Evolutionary conservation across 1,140 invertebrate genomes (phyloP).

Genomic region (Meloidogyne exigua): DNA sequence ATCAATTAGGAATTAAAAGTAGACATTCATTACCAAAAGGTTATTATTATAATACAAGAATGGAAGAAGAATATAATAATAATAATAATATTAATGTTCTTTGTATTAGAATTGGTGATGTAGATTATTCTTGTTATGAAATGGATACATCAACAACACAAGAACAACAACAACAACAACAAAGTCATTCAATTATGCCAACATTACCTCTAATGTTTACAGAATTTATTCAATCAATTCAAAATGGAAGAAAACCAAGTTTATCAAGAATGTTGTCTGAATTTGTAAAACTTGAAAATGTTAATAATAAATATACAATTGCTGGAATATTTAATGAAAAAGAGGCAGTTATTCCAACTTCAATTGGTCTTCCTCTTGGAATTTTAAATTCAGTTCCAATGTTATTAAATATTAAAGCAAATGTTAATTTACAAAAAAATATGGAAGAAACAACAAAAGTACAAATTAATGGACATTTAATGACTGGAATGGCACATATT

Average conservation of each 20-base stretch:
- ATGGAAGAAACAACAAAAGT: constrained; percentile 7
- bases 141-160: not conserved
- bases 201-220: not conserved
- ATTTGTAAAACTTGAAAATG: not conserved
- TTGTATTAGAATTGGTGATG: constrained; percentile 38
- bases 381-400: constrained; percentile 39
- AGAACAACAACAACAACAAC: constrained; percentile 7
- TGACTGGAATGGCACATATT: constrained; percentile 29
- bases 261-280: constrained; percentile 7
- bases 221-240: not conserved
- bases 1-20: constrained; percentile 39
- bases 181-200: not conserved
- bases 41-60: not conserved
- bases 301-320: constrained; percentile 1
- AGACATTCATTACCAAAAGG: constrained; percentile 20
- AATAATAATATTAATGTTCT: constrained; percentile 43
- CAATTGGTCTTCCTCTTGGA: constrained; percentile 48
- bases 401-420: constrained; percentile 37
- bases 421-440: constrained; percentile 31
- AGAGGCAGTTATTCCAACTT: constrained; percentile 43
- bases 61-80: constrained; percentile 9
- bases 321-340: constrained; percentile 45
- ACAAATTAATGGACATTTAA: constrained; percentile 29
- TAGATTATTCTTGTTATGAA: constrained; percentile 28
- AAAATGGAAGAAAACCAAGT: constrained; percentile 1